Conservation (phyloP, 2,113 vertebrate genomes). For the Pelobates fuscus region DNA sequence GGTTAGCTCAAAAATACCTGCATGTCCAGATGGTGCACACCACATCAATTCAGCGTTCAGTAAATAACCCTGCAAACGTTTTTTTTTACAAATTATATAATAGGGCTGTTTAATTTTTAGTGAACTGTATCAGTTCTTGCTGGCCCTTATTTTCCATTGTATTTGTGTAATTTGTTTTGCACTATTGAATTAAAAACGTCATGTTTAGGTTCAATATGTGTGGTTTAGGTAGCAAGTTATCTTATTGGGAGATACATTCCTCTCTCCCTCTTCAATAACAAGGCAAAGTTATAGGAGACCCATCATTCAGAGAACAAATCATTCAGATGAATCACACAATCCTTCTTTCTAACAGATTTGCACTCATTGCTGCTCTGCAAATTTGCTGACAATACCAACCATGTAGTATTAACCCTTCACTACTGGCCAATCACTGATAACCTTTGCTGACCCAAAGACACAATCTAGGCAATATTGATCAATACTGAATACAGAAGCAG, state of each 20-base stretch:
- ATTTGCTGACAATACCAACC: slow-evolving; percentile 30
- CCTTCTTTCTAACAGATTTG: slow-evolving; percentile 32
- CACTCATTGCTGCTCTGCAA: slow-evolving; percentile 24
- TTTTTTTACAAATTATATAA: too few relatives aligned
- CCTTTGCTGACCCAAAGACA: slow-evolving; percentile 15
- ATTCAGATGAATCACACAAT: slow-evolving; percentile 46
- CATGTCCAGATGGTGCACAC: too few relatives aligned
- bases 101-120: too few relatives aligned
- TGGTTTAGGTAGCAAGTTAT: not conserved
- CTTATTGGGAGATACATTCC: slow-evolving; percentile 15
- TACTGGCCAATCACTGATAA: slow-evolving; percentile 8
- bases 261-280: slow-evolving; percentile 21
- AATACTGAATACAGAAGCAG: not conserved
- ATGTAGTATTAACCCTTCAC: slow-evolving; percentile 34
- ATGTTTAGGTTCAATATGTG: too few relatives aligned
- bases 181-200: too few relatives aligned
- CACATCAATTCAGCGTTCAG: too few relatives aligned
- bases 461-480: not conserved
- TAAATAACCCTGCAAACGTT: too few relatives aligned
- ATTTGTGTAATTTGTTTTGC: too few relatives aligned
- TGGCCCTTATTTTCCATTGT: too few relatives aligned
- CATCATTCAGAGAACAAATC: slow-evolving; percentile 44
- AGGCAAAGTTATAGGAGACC: slow-evolving; percentile 36
- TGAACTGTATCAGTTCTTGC: too few relatives aligned
- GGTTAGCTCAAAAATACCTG: too few relatives aligned